A percentile compares a stretch with the other conserved stretches of the same genome.
Evolutionary conservation across 2,888 invertebrate genomes (phyloP).

Genomic region (Eristalinus sepulchralis): DNA sequence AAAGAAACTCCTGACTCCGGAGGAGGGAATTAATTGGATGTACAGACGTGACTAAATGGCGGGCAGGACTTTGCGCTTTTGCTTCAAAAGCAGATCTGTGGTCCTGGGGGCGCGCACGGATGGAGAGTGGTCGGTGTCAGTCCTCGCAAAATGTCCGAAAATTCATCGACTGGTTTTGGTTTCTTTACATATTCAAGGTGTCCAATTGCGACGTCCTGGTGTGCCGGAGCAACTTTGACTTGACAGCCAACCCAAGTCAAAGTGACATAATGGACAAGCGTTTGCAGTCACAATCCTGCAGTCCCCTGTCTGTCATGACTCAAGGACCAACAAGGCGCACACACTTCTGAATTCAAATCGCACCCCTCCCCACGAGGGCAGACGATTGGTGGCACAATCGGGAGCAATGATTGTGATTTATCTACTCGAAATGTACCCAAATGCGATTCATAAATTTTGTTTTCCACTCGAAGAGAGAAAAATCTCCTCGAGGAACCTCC

Average conservation of each 20-base stretch:
- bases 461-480: constrained; percentile 4
- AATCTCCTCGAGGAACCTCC: constrained; percentile 5
- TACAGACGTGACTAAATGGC: no score
- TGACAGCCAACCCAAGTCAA: neutral
- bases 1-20: no score
- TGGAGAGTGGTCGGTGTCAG: no score
- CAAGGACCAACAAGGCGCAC: neutral
- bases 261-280: neutral
- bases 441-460: constrained; percentile 63
- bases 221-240: neutral
- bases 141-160: no score
- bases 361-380: neutral
- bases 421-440: constrained; percentile 55
- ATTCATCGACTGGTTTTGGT: no score
- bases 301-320: neutral
- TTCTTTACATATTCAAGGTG: no score
- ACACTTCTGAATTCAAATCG: neutral
- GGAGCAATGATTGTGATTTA: constrained; percentile 65
- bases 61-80: no score
- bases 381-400: constrained; percentile 42
- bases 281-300: neutral
- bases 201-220: no score
- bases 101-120: no score
- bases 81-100: no score
- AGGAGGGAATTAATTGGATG: no score